Evolutionary conservation across 2,888 invertebrate genomes (phyloP).

Genomic region (Axea sp.): DNA sequence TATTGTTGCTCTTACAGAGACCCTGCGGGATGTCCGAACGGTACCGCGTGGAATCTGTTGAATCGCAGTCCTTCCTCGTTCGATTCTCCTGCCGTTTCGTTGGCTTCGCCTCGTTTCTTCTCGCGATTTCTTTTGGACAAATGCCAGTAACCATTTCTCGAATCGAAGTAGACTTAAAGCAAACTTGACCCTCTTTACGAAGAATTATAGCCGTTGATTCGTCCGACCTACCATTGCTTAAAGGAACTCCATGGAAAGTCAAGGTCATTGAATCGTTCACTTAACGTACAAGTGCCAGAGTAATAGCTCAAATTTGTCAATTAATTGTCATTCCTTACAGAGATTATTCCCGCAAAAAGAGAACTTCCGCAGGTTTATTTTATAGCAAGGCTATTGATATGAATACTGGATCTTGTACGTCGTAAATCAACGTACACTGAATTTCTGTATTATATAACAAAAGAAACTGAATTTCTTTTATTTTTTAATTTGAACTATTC

Average conservation of each 20-base stretch:
- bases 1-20: conserved; percentile 66
- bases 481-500: no score
- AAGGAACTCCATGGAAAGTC: conserved; percentile 41
- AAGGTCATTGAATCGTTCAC: conserved; percentile 55
- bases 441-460: no score
- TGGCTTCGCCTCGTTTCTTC: conserved; percentile 23
- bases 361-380: no score
- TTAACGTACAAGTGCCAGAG: conserved; percentile 48
- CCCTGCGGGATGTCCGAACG: conserved; percentile 67
- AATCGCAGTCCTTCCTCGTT: conserved; percentile 40
- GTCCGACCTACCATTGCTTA: conserved; percentile 67
- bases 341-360: no score
- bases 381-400: no score
- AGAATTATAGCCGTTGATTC: conserved; percentile 71
- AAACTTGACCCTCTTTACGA: conserved; percentile 69
- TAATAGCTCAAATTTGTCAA: conserved; percentile 58
- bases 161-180: conserved; percentile 64
- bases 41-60: conserved; percentile 67
- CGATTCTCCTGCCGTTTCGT: conserved; percentile 42
- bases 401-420: no score
- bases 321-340: conserved; percentile 35
- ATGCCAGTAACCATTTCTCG: conserved; percentile 72
- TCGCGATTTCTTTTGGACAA: conserved; percentile 64
- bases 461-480: no score
- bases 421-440: no score